Base-by-base conservation (phyloP, 2,888 invertebrate species). In the Prenolepis imparis region DNA sequence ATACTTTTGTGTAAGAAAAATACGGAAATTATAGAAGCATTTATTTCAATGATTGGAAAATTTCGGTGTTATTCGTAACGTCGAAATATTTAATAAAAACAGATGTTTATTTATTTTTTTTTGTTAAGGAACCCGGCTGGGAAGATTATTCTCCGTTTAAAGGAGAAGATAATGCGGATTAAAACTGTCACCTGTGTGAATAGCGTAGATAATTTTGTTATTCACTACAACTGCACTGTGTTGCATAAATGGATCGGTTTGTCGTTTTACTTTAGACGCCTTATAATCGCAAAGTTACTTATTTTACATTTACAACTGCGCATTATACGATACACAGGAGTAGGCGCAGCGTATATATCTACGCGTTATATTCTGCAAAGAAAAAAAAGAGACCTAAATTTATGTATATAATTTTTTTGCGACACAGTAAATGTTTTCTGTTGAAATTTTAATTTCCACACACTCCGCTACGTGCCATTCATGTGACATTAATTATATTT, bases 11-110 rank as follows among this genome's bases (percentile, higher is more conserved):
- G 21, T 61, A 24, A 66, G 66, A 55, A 39, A 0, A 12, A 21
- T 41, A 28, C 52, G n/a, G 6, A 39, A 77, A 55, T 68, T 48
- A 36, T 52, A 28, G 32, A 24, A 28, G 18, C 9, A 21, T 64
- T 63, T 61, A 52, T 8, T 75, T 84, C 11, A 63, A 28, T 12
- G 28, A 3, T 12, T 11, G 55, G 66, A 74, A 57, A 52, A 41
- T 44, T 18, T 24, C 21, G 36, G 6, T n/a, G n/a, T n/a, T 3
- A 36, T 32, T 18, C 36, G 28, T 28, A 59, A 61, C n/a, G 63
- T 15, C 36, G 44, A 61, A 39, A 70, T 75, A 88, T 87, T 87
- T 83, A 88, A 88, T 88, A 84, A 89, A 84, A 89, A 84, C 57
- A 61, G 75, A 82, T 64, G 64, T 74, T 32, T 44, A 63, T 61